These are phyloP conservation scores for Lagopus muta DNA, from an alignment of 2,113 vertebrate genomes.

Conservation along the genomic window DNA sequence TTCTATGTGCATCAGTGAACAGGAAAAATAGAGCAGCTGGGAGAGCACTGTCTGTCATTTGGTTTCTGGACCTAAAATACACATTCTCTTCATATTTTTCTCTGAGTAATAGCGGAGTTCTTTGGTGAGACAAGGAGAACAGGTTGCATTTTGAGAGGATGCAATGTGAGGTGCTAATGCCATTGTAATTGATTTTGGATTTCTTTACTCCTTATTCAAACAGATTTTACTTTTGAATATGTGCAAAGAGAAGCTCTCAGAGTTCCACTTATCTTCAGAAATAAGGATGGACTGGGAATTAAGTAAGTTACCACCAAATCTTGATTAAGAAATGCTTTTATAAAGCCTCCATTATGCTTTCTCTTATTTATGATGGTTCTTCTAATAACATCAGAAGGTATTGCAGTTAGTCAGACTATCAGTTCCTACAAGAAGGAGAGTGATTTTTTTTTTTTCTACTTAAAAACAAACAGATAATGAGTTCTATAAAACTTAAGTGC, in stretches of 20 bases:
- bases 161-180: background rate
- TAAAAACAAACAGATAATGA: slow-evolving; percentile 50
- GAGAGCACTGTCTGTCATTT: slow-evolving; percentile 55
- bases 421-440: slow-evolving; percentile 5
- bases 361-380: slow-evolving; percentile 3
- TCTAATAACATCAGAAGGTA: slow-evolving; percentile 33
- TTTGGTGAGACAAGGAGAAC: slow-evolving; percentile 22
- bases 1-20: slow-evolving; percentile 62
- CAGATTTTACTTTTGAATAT: slow-evolving; percentile 98
- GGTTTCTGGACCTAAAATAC: slow-evolving; percentile 60
- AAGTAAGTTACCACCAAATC: slow-evolving; percentile 83
- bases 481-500: slow-evolving; percentile 25
- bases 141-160: background rate
- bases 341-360: slow-evolving; percentile 41
- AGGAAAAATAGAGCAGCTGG: slow-evolving; percentile 70
- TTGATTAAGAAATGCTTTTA: slow-evolving; percentile 50
- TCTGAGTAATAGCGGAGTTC: slow-evolving; percentile 19
- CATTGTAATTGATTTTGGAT: slow-evolving; percentile 15
- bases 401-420: slow-evolving; percentile 9
- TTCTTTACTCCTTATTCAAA: slow-evolving; percentile 58
- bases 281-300: slow-evolving; percentile 94
- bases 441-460: slow-evolving; percentile 33
- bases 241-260: slow-evolving; percentile 94
- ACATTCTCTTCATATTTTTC: slow-evolving; percentile 41
- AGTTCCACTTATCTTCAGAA: slow-evolving; percentile 91